These are phyloP conservation scores for Chaetodon trifasciatus DNA, from an alignment of 2,797 vertebrate genomes.

Conservation along the genomic window DNA sequence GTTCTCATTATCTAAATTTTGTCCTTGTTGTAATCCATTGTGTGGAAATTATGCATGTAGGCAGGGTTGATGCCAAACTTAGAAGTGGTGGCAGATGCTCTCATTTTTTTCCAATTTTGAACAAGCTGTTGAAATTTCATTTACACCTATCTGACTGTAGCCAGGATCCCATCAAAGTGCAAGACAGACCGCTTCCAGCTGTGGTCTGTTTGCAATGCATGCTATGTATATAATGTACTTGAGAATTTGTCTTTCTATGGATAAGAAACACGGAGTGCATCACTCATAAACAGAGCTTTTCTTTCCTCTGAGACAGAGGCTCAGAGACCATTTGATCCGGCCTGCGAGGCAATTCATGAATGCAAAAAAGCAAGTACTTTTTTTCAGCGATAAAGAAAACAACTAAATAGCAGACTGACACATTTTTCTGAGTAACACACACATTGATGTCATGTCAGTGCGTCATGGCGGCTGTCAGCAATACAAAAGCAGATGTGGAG, in stretches of 20 bases:
- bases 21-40: background rate
- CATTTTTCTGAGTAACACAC: too few relatives aligned
- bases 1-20: background rate
- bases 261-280: too few relatives aligned
- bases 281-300: background rate
- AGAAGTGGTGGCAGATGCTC: conserved; percentile 17
- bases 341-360: too few relatives aligned
- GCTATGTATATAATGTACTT: background rate
- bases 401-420: too few relatives aligned
- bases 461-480: too few relatives aligned
- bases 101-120: background rate
- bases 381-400: too few relatives aligned
- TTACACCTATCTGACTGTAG: background rate
- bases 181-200: conserved; percentile 18
- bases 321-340: background rate
- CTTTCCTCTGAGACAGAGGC: background rate
- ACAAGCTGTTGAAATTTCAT: conserved; percentile 24
- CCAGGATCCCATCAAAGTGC: background rate
- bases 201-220: background rate
- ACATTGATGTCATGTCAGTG: too few relatives aligned
- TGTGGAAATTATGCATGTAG: background rate
- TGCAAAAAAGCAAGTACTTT: too few relatives aligned
- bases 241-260: background rate
- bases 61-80: conserved; percentile 1
- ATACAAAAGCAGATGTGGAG: too few relatives aligned